Evolutionary conservation across 2,888 invertebrate species (phyloP), one percentile per base, ranked within the genome.

Genomic region (Eustalomyia histrio): DNA sequence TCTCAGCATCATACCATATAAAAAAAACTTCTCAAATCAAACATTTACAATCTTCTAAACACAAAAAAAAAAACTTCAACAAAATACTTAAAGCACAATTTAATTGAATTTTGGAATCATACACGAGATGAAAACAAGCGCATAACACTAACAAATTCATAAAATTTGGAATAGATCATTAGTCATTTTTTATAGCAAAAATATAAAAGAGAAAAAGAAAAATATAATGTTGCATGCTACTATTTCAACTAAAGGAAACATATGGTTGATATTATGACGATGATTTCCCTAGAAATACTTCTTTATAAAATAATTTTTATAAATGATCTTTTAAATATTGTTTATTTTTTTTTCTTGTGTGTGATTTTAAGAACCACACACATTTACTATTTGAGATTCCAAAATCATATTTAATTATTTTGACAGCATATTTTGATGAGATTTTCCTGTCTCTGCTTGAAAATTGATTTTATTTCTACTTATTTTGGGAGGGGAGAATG

Each of bases 341-440:
- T 64, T 71, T 74, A 63, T 50, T 7, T 39, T 35, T 33, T 33
- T 64, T 18, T 24, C 5, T 18, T 14, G 12, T 33, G 8, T 16
- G 29, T 12, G 18, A 17, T 0, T 12, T 18, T 21, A 17, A 18
- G 57, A 60, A 65, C 52, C 67, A 65, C 67, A 57, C 69, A 71
- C 63, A 76, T 29, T 29, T 29, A 29, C 61, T 65, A 60, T 52
- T 58, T 57, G 64, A 57, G 14, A 55, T 39, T 65, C 33, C 58
- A 58, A 24, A 76, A 65, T 58, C 8, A 65, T 69, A 74, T 81
- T 81, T 57, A 81, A 81, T 81, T 81, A 81, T 78, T 81, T 81
- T 81, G 81, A 81, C 81, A 81, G 81, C 71, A 52, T 61, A 55
- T 71, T 78, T 58, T 75, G 78, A 78, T 74, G 74, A 78, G 81